These are phyloP conservation scores for Diachasma alloeum DNA, from an alignment of 1,140 invertebrate species.

Conservation along the genomic window DNA sequence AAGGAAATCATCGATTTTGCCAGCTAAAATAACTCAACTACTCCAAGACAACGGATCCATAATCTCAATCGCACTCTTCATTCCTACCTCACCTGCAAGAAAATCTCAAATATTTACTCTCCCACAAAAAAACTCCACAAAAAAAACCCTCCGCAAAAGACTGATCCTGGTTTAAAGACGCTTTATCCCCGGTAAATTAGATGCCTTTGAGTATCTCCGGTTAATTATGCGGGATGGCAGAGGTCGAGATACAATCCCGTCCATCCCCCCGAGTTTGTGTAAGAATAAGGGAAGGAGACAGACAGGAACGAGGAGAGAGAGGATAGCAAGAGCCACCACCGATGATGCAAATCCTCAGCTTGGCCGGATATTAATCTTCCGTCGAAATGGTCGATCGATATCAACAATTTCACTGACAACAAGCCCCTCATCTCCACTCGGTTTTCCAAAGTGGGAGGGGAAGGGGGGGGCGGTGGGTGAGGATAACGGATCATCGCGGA, in stretches of 20 bases:
- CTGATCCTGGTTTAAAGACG: neutral
- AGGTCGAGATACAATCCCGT: conserved; percentile 24
- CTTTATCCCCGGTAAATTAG: neutral
- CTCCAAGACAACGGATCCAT: no score
- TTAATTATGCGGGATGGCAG: conserved; percentile 24
- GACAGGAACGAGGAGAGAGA: neutral
- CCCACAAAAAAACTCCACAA: neutral
- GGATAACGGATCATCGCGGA: conserved; percentile 29
- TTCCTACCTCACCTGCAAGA: no score
- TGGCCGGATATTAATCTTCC: conserved; percentile 8
- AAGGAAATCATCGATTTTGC: no score
- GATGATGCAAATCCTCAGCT: neutral
- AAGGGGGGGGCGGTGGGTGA: neutral
- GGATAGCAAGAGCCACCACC: neutral
- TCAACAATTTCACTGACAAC: neutral
- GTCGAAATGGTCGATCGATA: neutral
- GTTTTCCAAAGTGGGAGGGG: neutral
- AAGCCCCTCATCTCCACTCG: neutral
- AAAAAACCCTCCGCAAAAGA: neutral
- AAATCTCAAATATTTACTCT: no score
- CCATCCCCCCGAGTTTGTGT: neutral
- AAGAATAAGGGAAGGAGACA: neutral
- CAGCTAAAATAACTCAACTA: no score
- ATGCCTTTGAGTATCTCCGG: conserved; percentile 1
- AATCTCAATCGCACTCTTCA: no score